Base-by-base conservation (phyloP, 2,888 invertebrate genomes). In the Synanthedon vespiformis region DNA sequence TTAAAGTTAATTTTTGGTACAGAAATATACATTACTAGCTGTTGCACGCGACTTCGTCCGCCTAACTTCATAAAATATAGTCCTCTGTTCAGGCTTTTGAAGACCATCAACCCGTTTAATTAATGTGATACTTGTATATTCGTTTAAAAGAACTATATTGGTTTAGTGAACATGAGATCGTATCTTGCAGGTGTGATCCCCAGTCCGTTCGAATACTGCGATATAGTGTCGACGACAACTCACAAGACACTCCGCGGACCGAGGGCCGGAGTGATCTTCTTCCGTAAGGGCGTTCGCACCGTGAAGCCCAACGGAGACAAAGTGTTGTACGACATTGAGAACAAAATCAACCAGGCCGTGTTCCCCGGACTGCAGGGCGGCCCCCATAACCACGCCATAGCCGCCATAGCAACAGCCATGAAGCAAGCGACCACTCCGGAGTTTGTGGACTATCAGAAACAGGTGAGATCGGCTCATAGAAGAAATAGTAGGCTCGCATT, bases 351-450 rank as follows among this genome's bases (percentile, higher is more conserved):
- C 80, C 89, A 90, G 62, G 93, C 95, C 2, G 96, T 97, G 55
- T 97, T 97, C 80, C 97, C 97, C 0, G 95, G 96, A 0, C 89
- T 99, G 50, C 99, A 99, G 84, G 99, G 99, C 48, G 99, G 99
- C 0, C 99, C 99, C 0, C 99, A 99, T 74, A 97, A 98, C 72
- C 93, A 99, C 76, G 92, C 96, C n/a, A 98, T 99, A 60, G 97
- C 96, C 4, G 98, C 91, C 57, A 94, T 99, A 59, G 98, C 98
- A 13, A 97, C 97, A 0, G 92, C 97, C n/a, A 92, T 99, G 91
- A 94, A 93, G 65, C 96, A 97, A 80, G 94, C 95, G 0, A 89
- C 90, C 56, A 89, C 92, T 0, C 90, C 92, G 0, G 95, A 95
- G 71, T 99, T 97, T 72, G 89, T 90, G 51, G 84, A 88, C 2